Percentiles rank a stretch among this genome's conserved stretches.
Evolutionary conservation across 2,888 invertebrate genomes (phyloP).

Genomic region (Pedicia rivosa): DNA sequence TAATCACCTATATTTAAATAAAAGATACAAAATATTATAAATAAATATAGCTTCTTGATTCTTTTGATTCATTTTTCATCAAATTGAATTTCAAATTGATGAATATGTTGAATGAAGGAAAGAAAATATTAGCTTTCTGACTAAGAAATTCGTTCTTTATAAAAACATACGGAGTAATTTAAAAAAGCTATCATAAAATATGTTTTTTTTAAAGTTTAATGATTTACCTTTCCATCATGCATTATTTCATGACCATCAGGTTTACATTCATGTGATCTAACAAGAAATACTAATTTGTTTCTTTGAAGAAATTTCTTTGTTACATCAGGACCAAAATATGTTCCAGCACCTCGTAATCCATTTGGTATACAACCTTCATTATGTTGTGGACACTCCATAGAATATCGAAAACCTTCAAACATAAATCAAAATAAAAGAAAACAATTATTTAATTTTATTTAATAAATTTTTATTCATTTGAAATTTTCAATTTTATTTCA

Average conservation of each 20-base stretch:
- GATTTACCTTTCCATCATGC: slow-evolving; percentile 57
- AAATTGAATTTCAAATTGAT: too few species aligned
- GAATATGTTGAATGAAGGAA: too few species aligned
- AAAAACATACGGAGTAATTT: too few species aligned
- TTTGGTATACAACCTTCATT: slow-evolving; percentile 67
- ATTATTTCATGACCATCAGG: slow-evolving; percentile 79
- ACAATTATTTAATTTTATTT: too few species aligned
- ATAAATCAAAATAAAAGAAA: slow-evolving; percentile 1
- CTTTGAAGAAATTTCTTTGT: slow-evolving; percentile 60
- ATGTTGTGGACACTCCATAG: slow-evolving; percentile 82
- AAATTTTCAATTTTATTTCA: too few species aligned
- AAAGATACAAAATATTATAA: too few species aligned
- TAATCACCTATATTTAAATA: slow-evolving; percentile 53
- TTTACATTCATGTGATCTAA: slow-evolving; percentile 88
- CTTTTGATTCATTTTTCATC: too few species aligned
- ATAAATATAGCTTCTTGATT: background rate
- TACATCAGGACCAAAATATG: slow-evolving; percentile 85
- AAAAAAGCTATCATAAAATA: too few species aligned
- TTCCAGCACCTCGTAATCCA: slow-evolving; percentile 77
- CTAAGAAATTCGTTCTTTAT: too few species aligned
- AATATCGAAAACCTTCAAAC: slow-evolving; percentile 74
- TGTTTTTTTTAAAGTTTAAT: too few species aligned
- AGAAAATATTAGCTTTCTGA: too few species aligned
- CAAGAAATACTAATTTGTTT: slow-evolving; percentile 59
- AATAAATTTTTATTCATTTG: too few species aligned